Evolutionary conservation across 2,888 invertebrate genomes (phyloP), one percentile per base, ranked within the genome.

Genomic region (Tipula lateralis): DNA sequence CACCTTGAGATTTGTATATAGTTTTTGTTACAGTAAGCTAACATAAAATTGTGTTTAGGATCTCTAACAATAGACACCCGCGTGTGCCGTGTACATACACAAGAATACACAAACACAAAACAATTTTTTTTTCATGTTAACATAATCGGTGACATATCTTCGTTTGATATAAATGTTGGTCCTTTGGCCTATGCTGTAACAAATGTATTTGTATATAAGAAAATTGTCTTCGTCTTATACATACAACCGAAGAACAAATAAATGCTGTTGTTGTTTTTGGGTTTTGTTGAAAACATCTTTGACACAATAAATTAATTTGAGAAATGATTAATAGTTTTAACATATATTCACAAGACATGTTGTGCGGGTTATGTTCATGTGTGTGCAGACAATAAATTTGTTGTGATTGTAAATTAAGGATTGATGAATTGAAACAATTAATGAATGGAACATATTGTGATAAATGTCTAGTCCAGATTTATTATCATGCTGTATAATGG

Each of bases 381-480:
- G 30, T 30, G 7, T 30, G n/a, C 29, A 16, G 13, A 82, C 82
- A 82, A 82, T 82, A 82, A 82, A 82, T 30, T 82, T 82, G 82
- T 82, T 82, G 82, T 82, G 82, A 82, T 82, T 82, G n/a, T 30
- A 82, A 82, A 30, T 82, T 82, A 82, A 82, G 82, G 82, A 82
- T 30, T 82, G 82, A 82, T 82, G 82, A 82, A 82, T 66, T 66
- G 66, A 66, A 24, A 24, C 66, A 66, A 66, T 66, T 66, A 50
- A 19, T 9, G 24, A 24, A 50, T 50, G 16, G 44, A 16, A 32
- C 32, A 6, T 32, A 36, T 9, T 5, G 36, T 36, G n/a, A 36
- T 36, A 36, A 9, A 12, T 36, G 6, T 36, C 2, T 36, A 9
- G 66, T 9, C 24, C 66, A 50, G 16, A 66, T 66, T 66, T 66